A percentile compares a stretch with the other conserved stretches of the same genome.
These are phyloP conservation scores for Hyperopisus bebe DNA, from an alignment of 2,113 vertebrate genomes.

Conservation along the genomic window DNA sequence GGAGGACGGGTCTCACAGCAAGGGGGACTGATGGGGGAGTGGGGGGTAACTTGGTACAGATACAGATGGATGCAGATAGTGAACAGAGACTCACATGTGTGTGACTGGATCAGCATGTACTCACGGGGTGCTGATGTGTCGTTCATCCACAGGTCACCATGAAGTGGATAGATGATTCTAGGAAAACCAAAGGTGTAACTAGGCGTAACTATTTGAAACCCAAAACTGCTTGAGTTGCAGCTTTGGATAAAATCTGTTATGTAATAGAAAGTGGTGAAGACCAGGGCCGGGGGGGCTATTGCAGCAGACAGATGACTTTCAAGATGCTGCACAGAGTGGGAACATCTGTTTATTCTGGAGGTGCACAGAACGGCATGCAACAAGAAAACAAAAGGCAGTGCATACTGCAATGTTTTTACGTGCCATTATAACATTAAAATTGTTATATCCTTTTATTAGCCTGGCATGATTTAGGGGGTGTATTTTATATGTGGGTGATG, in stretches of 20 bases:
- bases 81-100: background rate
- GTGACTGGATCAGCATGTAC: background rate
- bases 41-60: background rate
- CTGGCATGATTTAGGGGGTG: background rate
- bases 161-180: background rate
- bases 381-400: background rate
- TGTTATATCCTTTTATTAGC: conserved; percentile 10
- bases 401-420: background rate
- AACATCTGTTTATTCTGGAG: background rate
- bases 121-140: background rate
- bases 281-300: background rate
- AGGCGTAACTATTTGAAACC: background rate
- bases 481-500: background rate
- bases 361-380: background rate
- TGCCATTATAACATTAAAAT: background rate
- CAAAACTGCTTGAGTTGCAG: background rate
- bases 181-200: background rate
- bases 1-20: background rate
- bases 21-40: background rate
- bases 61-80: background rate
- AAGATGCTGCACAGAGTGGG: background rate
- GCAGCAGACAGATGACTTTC: background rate
- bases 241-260: background rate
- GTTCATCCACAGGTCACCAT: background rate
- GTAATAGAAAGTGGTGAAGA: background rate